Percentiles rank a stretch among this genome's conserved stretches.
Evolutionary conservation across 2,888 invertebrate genomes (phyloP).

Genomic region (Dasypolia templi): DNA sequence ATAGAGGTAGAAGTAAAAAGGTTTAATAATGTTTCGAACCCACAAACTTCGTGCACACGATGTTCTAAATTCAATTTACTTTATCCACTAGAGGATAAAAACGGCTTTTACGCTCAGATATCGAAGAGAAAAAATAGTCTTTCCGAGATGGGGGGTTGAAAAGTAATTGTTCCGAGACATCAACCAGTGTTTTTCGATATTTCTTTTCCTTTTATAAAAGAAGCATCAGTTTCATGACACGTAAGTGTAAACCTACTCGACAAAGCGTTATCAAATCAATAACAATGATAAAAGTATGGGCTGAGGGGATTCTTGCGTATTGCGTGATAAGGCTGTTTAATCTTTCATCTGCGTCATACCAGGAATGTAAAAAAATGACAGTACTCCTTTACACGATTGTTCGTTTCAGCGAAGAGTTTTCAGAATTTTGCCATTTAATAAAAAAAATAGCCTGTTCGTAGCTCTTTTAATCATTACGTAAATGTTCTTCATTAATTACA

Average conservation of each 20-base stretch:
- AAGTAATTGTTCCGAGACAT: too few relatives aligned
- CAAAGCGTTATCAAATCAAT: conserved; percentile 40
- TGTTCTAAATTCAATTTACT: too few relatives aligned
- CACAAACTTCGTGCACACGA: too few relatives aligned
- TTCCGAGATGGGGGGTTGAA: too few relatives aligned
- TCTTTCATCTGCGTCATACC: conserved; percentile 30
- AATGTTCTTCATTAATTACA: too few relatives aligned
- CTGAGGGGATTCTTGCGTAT: conserved; percentile 7
- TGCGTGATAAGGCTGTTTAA: conserved; percentile 36
- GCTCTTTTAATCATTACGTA: accelerated
- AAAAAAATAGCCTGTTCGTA: not conserved
- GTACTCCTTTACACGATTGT: conserved; percentile 22
- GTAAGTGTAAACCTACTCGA: not conserved
- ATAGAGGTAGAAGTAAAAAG: too few relatives aligned
- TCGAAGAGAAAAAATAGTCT: too few relatives aligned
- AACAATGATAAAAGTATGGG: conserved; percentile 23
- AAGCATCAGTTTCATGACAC: not conserved
- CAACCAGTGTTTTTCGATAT: too few relatives aligned
- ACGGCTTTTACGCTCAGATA: too few relatives aligned
- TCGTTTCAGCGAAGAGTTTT: not conserved
- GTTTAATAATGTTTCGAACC: too few relatives aligned
- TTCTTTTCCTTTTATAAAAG: not conserved
- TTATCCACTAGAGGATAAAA: too few relatives aligned
- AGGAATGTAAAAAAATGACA: conserved; percentile 14
- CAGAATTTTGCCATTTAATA: not conserved